phyloP scores from a whole-genome alignment of 2,113 vertebrate species.

The Anhinga rufa region DNA sequence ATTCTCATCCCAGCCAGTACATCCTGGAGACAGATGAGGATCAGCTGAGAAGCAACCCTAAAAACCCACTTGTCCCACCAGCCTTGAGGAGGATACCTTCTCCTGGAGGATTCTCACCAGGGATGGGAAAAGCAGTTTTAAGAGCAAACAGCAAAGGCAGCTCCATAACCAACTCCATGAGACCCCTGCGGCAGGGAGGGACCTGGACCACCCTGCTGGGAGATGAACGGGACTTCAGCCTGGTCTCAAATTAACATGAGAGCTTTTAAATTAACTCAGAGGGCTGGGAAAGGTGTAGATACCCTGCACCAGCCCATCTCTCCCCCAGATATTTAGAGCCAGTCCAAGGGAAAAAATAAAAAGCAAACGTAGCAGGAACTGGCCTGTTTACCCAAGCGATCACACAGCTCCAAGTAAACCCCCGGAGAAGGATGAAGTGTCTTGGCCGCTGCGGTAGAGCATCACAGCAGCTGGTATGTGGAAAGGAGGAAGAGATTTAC shows the following conservation, averaged over 20 bases:
- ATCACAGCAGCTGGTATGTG: constrained; percentile 5
- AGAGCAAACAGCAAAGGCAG: neutral
- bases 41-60: neutral
- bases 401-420: neutral
- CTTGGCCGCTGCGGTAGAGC: neutral
- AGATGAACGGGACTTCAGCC: neutral
- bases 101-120: neutral
- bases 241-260: neutral
- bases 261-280: neutral
- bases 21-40: neutral
- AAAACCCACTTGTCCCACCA: neutral
- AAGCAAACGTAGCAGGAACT: neutral
- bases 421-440: neutral
- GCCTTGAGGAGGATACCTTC: neutral
- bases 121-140: neutral
- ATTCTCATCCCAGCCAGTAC: neutral
- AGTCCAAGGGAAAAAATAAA: neutral
- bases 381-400: neutral
- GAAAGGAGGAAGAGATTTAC: constrained; percentile 1
- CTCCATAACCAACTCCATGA: neutral
- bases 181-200: accelerated
- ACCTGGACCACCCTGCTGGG: neutral
- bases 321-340: neutral
- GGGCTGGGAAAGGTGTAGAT: neutral
- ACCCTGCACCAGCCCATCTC: neutral